A percentile compares a stretch with the other conserved stretches of the same genome.
phyloP scores from a whole-genome alignment of 2,113 vertebrate genomes.

The Lophotis ruficrista region DNA sequence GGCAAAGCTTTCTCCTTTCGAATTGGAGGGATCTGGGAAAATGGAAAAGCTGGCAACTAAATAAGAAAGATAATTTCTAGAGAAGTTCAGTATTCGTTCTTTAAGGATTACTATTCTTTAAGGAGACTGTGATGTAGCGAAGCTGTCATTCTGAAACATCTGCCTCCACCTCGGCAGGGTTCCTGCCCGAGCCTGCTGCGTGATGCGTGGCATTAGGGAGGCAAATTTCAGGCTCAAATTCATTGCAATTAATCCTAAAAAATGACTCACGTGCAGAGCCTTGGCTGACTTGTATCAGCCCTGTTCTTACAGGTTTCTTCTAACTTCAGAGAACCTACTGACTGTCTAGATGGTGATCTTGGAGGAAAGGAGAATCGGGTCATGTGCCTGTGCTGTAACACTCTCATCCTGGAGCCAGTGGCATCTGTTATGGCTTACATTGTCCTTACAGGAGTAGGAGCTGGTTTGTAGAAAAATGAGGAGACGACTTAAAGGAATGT shows the following conservation, averaged over 20 bases:
- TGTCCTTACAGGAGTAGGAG: not conserved
- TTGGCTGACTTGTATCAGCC: not conserved
- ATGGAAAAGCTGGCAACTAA: not conserved
- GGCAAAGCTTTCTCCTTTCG: not conserved
- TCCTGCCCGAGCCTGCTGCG: not conserved
- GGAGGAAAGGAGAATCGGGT: not conserved
- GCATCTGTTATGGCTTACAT: not conserved
- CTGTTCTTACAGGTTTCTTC: not conserved
- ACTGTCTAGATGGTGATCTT: accelerated
- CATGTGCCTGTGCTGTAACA: not conserved
- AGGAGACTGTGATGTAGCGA: not conserved
- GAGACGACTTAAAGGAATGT: not conserved
- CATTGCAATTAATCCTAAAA: not conserved
- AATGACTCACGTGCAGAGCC: not conserved
- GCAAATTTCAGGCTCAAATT: not conserved
- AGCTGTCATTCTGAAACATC: not conserved
- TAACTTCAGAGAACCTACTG: not conserved
- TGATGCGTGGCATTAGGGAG: not conserved
- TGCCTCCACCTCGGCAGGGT: not conserved
- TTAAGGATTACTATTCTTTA: not conserved
- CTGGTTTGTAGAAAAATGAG: not conserved
- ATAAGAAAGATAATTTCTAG: not conserved
- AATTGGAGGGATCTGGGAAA: not conserved
- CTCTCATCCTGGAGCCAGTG: not conserved
- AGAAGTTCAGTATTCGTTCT: not conserved